These are phyloP conservation scores for Drosophila nigritarsus DNA, from an alignment of 2,888 invertebrate genomes.

Conservation along the genomic window DNA sequence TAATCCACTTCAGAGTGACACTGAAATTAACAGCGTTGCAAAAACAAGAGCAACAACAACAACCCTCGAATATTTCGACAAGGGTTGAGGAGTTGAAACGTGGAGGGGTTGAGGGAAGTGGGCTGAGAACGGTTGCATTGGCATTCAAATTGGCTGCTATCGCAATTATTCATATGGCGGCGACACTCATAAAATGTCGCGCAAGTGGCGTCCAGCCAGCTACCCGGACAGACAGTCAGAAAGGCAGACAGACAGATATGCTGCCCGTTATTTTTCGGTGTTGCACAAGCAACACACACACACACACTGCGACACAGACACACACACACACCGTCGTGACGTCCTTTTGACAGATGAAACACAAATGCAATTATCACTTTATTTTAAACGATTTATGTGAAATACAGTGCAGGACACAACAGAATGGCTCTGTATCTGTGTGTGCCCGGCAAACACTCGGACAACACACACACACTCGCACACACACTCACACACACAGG, in stretches of 20 bases:
- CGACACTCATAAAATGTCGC: conserved; percentile 79
- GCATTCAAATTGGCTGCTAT: conserved; percentile 81
- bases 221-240: conserved; percentile 16
- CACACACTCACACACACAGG: conserved; percentile 14
- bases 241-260: neutral
- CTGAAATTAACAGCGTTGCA: conserved; percentile 65
- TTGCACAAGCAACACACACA: conserved; percentile 5
- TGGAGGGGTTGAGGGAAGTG: neutral
- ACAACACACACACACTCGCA: neutral
- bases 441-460: conserved; percentile 47
- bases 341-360: conserved; percentile 79
- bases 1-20: conserved; percentile 81
- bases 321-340: conserved; percentile 48
- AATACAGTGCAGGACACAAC: conserved; percentile 31
- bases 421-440: neutral
- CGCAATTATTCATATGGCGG: conserved; percentile 82
- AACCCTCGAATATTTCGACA: conserved; percentile 52
- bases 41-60: conserved; percentile 57
- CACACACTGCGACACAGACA: neutral
- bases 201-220: conserved; percentile 59
- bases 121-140: conserved; percentile 14
- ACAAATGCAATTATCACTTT: conserved; percentile 82
- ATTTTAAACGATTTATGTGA: conserved; percentile 81
- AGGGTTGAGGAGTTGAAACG: conserved; percentile 8
- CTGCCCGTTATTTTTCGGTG: conserved; percentile 9